Base-by-base conservation (phyloP, 2,797 vertebrate genomes). In the Heterohyrax brucei region DNA sequence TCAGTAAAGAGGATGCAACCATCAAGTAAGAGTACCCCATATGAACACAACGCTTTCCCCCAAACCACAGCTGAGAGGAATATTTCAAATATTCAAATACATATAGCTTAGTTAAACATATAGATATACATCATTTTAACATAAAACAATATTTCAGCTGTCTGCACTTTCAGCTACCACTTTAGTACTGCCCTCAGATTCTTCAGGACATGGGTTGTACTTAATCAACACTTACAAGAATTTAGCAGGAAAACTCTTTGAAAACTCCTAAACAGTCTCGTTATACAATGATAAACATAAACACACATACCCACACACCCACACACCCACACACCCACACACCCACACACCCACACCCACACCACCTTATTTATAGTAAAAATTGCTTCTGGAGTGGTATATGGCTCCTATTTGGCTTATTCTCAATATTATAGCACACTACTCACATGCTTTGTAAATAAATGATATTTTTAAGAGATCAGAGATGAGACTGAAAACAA, bases 1-100 rank as follows among this genome's bases (percentile, higher is more conserved):
- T 90, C 39, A 95, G 46, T 50, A 53, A 87, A 92, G 30, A 62
- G 22, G 18, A 39, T 33, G 68, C 19, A 72, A 73, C 59, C 46
- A 56, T 56, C 53, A 84, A 76, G 56, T 48, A 83, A 72, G 24
- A 14, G n/a, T 39, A 86, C 33, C 70, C 33, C 46, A 90, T 53
- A 50, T 77, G 48, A 95, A 48, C 1, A 75, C 3, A 93, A 26
- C 2, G 61, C 10, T 79, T 91, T 86, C 83, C 50, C n/a, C n/a
- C 12, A 83, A 90, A 89, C 56, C 12, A 39, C 61, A 62, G 33
- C 33, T 81, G 66, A 84, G 9, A 82, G 9, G 62, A 89, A 61
- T 14, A 72, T 66, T 92, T 96, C 75, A 88, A 95, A 86, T 76
- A 90, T 21, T 84, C 44, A 92, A 95, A 84, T 81, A 87, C 90